Conservation (phyloP, 2,888 invertebrate genomes). For the Achlya flavicornis region DNA sequence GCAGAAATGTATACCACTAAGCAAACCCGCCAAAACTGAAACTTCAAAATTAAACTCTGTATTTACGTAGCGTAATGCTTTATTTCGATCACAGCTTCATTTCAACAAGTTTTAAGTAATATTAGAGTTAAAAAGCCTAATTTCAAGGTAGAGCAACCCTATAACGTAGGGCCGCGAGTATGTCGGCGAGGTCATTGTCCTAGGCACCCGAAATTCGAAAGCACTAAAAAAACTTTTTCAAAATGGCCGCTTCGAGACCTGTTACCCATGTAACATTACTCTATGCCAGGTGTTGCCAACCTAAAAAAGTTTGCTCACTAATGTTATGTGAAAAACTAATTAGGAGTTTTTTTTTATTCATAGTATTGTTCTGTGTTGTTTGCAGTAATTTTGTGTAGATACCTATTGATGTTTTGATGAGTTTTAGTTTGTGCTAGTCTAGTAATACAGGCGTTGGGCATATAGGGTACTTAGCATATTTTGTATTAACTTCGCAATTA, state of each 20-base stretch:
- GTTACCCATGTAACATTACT: conserved; percentile 82
- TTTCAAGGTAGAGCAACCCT: conserved; percentile 13
- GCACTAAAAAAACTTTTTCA: conserved; percentile 79
- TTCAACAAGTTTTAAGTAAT: conserved; percentile 10
- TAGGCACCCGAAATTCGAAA: conserved; percentile 83
- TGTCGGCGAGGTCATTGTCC: conserved; percentile 75
- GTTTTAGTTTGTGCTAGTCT: too few relatives aligned
- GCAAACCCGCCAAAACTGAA: too few relatives aligned
- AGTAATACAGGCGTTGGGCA: too few relatives aligned
- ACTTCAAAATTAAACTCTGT: not conserved
- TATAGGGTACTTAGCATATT: too few relatives aligned
- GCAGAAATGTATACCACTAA: too few relatives aligned
- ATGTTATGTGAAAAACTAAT: not conserved
- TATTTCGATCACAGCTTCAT: not conserved
- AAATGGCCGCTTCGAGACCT: conserved; percentile 78
- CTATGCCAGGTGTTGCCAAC: conserved; percentile 75
- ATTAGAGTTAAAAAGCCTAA: conserved; percentile 10
- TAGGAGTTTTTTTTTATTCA: not conserved
- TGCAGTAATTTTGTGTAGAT: too few relatives aligned
- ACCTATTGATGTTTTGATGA: too few relatives aligned
- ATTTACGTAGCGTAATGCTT: not conserved
- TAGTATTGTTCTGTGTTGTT: not conserved
- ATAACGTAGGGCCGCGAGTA: conserved; percentile 25
- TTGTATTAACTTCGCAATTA: too few relatives aligned
- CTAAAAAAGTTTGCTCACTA: conserved; percentile 33